Base-by-base conservation (phyloP, 2,113 vertebrate species). In the Psittacula cyanocephala region DNA sequence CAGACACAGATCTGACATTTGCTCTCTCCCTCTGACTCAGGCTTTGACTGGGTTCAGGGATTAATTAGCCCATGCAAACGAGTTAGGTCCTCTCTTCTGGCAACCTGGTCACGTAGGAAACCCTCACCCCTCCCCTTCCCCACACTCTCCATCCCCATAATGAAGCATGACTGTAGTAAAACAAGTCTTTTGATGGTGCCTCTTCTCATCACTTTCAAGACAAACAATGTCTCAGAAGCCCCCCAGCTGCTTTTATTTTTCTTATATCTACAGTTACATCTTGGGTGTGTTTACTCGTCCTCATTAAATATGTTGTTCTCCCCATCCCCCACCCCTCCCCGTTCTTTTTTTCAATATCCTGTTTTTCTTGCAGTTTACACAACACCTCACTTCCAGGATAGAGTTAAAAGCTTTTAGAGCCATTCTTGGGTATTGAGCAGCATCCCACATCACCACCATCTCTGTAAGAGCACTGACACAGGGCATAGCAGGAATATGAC, bases 81-180 rank as follows among this genome's bases (percentile, higher is more conserved):
- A 94, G 62, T 75, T 94, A 91, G 88, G 88, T 94, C 96, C 87
- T 91, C 95, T 95, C 84, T 89, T 95, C 91, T 93, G 93, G 88
- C 84, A 97, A 96, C 81, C 95, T 96, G 95, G 94, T 97, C 88
- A 93, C 92, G 87, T 93, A 87, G 83, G 78, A 81, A 91, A 86
- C 80, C 94, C 82, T 65, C 88, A 78, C 89, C 81, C 93, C 89
- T 85, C 93, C 86, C 59, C 82, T 86, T 89, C 79, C 52, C 85
- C 53, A 50, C 57, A 53, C 94, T 88, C 88, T 96, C 88, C 94
- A 95, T 92, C 91, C 76, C 96, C 86, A 96, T 97, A 98, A 98
- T 98, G 97, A 97, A 98, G 97, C 98, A 97, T 97, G 98, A 98
- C 97, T 97, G 97, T 95, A 97, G 98, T 97, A 97, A 98, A 98